phyloP scores from a whole-genome alignment of 2,113 vertebrate genomes.

The Perca schrenkii region DNA sequence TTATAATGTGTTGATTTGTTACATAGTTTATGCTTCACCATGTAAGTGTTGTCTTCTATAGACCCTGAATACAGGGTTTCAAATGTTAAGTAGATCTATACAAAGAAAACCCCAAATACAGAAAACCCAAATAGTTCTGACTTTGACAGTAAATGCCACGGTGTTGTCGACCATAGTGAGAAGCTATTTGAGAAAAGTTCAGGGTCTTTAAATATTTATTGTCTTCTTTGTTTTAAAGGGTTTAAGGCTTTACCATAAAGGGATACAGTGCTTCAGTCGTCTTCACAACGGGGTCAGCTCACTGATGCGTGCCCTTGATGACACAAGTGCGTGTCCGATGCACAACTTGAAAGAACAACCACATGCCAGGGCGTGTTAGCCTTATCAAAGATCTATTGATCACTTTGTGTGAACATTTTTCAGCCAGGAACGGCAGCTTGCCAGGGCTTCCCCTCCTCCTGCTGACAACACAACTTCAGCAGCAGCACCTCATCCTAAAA shows the following conservation, averaged over 20 bases:
- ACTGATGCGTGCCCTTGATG: constrained; percentile 32
- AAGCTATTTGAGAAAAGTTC: constrained; percentile 1
- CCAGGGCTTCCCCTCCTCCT: constrained; percentile 50
- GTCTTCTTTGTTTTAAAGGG: not conserved
- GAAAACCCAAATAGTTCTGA: not conserved
- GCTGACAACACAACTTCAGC: constrained; percentile 68
- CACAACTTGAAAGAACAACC: constrained; percentile 43
- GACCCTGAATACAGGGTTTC: not conserved
- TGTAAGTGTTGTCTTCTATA: not conserved
- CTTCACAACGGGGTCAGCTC: constrained; percentile 23
- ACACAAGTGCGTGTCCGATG: constrained; percentile 13
- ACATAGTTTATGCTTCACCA: not conserved
- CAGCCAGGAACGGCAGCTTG: constrained; percentile 50
- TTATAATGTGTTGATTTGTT: not conserved
- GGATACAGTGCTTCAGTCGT: not conserved
- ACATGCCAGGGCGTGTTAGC: constrained; percentile 33
- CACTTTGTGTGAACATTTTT: constrained; percentile 56
- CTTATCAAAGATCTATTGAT: constrained; percentile 74
- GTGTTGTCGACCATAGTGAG: not conserved
- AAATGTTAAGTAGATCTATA: not conserved
- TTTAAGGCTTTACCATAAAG: constrained; percentile 11
- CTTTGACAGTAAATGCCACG: not conserved
- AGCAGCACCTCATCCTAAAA: constrained; percentile 68
- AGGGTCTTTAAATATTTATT: constrained; percentile 13
- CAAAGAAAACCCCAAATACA: not conserved